A percentile compares a stretch with the other conserved stretches of the same genome.
phyloP scores from a whole-genome alignment of 2,113 vertebrate genomes.

The Leptobrachium ailaonicum region DNA sequence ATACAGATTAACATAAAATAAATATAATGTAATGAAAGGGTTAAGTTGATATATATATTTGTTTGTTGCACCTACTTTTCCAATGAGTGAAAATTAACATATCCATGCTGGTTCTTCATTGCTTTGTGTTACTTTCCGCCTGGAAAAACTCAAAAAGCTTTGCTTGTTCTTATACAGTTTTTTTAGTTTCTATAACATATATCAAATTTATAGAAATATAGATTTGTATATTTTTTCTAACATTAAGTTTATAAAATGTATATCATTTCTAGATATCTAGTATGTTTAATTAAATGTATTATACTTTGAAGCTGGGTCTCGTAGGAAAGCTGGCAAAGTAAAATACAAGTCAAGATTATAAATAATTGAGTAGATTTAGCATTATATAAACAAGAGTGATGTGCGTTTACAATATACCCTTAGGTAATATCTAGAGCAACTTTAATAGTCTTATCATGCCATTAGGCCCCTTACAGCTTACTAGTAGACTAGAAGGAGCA shows the following conservation, averaged over 20 bases:
- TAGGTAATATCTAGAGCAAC: conserved; percentile 35
- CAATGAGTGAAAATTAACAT: no score
- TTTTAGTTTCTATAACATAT: no score
- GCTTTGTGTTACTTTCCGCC: no score
- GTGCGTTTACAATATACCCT: conserved; percentile 17
- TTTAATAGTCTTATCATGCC: conserved; percentile 29
- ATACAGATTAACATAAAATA: no score
- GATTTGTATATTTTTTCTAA: not conserved
- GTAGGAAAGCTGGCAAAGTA: not conserved
- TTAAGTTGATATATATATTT: no score
- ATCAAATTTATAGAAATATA: no score
- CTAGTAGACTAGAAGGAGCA: conserved; percentile 11
- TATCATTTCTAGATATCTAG: no score
- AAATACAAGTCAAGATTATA: not conserved
- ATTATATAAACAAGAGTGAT: conserved; percentile 2
- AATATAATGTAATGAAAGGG: no score
- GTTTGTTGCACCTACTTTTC: no score
- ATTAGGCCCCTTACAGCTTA: conserved; percentile 29
- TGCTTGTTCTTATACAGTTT: no score
- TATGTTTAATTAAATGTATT: not conserved
- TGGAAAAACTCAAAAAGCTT: no score
- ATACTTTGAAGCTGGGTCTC: not conserved
- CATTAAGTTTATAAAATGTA: not conserved
- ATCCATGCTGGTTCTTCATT: no score
- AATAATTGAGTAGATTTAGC: conserved; percentile 12